Percentiles rank a stretch among this genome's conserved stretches.
Conservation (phyloP, 1,140 invertebrate genomes). For the Drosophila micromelanica region DNA sequence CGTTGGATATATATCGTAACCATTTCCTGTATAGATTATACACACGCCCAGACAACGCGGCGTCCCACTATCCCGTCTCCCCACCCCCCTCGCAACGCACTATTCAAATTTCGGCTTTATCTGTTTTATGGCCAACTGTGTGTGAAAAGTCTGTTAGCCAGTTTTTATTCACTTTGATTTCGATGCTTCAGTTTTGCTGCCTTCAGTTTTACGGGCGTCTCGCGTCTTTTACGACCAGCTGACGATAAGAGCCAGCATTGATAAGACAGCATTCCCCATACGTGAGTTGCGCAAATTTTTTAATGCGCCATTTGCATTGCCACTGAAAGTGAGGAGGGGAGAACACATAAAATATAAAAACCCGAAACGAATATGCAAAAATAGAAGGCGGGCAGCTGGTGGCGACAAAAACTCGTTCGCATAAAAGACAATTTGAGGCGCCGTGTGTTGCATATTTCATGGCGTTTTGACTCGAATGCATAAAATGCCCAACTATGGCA, state of each 20-base stretch:
- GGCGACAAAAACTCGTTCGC: conserved; percentile 24
- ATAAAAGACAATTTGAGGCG: conserved; percentile 73
- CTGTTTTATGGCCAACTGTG: conserved; percentile 74
- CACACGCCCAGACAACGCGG: conserved; percentile 60
- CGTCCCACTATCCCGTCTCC: conserved; percentile 21
- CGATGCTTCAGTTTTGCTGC: conserved; percentile 45
- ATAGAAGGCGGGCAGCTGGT: conserved; percentile 14
- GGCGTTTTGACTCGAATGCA: conserved; percentile 69
- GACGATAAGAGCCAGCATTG: conserved; percentile 48
- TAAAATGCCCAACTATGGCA: conserved; percentile 47
- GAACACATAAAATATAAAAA: conserved; percentile 55
- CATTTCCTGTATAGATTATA: conserved; percentile 67
- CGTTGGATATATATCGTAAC: conserved; percentile 61
- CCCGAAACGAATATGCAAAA: conserved; percentile 34
- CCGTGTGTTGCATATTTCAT: conserved; percentile 81
- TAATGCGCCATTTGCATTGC: conserved; percentile 77
- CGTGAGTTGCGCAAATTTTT: conserved; percentile 73
- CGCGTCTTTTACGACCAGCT: conserved; percentile 68
- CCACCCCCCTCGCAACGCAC: conserved; percentile 8
- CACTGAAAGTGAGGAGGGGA: conserved; percentile 9
- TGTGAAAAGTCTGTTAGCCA: conserved; percentile 54
- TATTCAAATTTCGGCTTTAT: conserved; percentile 79
- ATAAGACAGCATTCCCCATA: conserved; percentile 32
- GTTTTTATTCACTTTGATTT: conserved; percentile 79
- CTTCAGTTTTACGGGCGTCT: conserved; percentile 70